Conservation (phyloP, 2,113 vertebrate species). For the cattle (Bos taurus) region DNA sequence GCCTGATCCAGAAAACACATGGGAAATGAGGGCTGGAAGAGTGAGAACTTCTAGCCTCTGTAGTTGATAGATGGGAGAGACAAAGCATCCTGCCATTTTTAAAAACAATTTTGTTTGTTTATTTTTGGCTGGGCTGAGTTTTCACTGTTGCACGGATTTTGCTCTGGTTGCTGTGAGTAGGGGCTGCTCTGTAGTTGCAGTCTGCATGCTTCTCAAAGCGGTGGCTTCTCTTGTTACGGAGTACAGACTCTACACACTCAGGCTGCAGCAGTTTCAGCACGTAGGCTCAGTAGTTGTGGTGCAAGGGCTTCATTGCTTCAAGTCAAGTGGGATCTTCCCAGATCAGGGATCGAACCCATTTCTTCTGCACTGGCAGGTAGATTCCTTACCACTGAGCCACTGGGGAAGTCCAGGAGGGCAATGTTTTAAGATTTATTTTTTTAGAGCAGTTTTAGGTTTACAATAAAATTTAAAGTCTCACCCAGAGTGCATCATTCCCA, state of each 20-base stretch:
- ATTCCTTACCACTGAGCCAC: neutral
- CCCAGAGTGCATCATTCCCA: fast-evolving
- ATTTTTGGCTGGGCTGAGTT: neutral
- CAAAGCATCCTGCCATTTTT: neutral
- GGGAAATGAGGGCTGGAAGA: neutral
- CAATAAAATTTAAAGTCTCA: neutral
- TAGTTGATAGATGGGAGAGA: too few species aligned
- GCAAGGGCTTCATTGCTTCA: neutral
- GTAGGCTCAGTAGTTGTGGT: fast-evolving
- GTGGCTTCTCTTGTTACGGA: neutral
- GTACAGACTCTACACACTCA: fast-evolving
- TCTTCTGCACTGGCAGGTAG: neutral
- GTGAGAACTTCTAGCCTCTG: too few species aligned
- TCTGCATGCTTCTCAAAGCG: neutral
- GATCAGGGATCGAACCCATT: neutral
- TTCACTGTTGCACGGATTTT: neutral
- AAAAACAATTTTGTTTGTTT: neutral
- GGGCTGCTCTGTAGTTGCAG: neutral
- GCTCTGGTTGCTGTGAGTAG: neutral
- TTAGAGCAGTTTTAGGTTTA: neutral
- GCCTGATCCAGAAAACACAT: neutral
- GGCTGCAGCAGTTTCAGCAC: neutral
- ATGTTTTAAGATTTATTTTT: neutral
- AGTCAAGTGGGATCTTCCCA: neutral
- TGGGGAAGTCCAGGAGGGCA: neutral